phyloP scores from a whole-genome alignment of 2,888 invertebrate species.

The Parascotia fuliginaria region DNA sequence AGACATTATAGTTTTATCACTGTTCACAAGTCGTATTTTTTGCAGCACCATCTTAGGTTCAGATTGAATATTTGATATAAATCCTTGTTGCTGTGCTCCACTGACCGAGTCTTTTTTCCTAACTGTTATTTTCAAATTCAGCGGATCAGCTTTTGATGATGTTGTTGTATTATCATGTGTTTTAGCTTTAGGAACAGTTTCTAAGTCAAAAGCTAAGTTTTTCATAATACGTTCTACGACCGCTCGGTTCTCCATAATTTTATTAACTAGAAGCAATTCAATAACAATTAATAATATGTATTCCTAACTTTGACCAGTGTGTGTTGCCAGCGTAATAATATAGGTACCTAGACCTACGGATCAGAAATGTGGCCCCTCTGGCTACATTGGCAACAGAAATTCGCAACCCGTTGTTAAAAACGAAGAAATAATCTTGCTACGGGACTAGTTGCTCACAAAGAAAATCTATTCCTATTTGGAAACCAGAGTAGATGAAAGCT shows the following conservation, averaged over 20 bases:
- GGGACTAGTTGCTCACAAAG: too few species aligned
- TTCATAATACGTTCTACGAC: slow-evolving; percentile 55
- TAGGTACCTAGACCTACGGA: too few species aligned
- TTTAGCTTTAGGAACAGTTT: slow-evolving; percentile 59
- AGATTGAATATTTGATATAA: slow-evolving; percentile 42
- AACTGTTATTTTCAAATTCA: slow-evolving; percentile 70
- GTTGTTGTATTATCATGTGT: slow-evolving; percentile 23
- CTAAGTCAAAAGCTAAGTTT: slow-evolving; percentile 67
- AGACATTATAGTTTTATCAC: slow-evolving; percentile 74
- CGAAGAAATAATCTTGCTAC: too few species aligned
- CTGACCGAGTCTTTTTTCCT: slow-evolving; percentile 53
- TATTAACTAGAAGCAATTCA: slow-evolving; percentile 27
- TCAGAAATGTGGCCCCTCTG: too few species aligned
- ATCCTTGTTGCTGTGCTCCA: slow-evolving; percentile 2
- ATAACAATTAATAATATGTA: neutral
- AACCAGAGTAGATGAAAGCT: too few species aligned
- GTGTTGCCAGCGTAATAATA: too few species aligned
- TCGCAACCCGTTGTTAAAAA: too few species aligned
- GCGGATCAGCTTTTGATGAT: slow-evolving; percentile 51
- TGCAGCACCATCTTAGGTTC: slow-evolving; percentile 37
- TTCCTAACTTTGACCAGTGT: too few species aligned
- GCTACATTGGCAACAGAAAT: too few species aligned
- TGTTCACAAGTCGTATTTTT: slow-evolving; percentile 61
- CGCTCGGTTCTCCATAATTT: slow-evolving; percentile 50
- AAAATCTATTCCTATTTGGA: too few species aligned